Percentiles rank a stretch among this genome's conserved stretches.
Evolutionary conservation across 1,140 invertebrate species (phyloP).

Genomic region (Papilio helenus): DNA sequence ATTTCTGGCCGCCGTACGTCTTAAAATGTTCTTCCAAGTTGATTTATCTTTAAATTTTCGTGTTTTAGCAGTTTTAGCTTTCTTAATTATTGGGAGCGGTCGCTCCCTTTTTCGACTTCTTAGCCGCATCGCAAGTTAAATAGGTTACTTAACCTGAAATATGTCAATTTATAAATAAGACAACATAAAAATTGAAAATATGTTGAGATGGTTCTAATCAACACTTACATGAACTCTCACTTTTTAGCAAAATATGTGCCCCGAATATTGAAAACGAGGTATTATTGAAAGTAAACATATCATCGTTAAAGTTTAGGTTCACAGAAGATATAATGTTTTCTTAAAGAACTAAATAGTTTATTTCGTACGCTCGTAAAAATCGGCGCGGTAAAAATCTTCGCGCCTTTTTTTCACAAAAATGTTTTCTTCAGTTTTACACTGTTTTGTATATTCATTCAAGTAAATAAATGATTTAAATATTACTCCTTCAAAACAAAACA

Average conservation of each 20-base stretch:
- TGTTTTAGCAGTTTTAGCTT: conserved; percentile 58
- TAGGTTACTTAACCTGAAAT: conserved; percentile 62
- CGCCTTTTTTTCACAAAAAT: conserved; percentile 71
- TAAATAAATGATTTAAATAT: conserved; percentile 44
- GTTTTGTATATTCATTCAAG: conserved; percentile 33
- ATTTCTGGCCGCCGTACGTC: conserved; percentile 65
- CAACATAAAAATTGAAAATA: conserved; percentile 24
- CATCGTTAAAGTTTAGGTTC: background rate
- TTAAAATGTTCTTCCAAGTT: conserved; percentile 64
- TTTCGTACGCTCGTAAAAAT: conserved; percentile 46
- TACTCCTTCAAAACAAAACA: conserved; percentile 39
- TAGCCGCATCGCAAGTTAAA: conserved; percentile 76
- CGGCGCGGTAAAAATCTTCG: conserved; percentile 63
- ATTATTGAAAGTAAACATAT: conserved; percentile 11
- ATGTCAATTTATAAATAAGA: conserved; percentile 19
- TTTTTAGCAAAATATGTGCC: conserved; percentile 54
- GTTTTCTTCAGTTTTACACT: conserved; percentile 50
- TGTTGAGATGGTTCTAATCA: conserved; percentile 38
- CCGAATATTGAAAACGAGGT: conserved; percentile 41
- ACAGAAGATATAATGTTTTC: conserved; percentile 47
- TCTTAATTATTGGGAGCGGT: conserved; percentile 71
- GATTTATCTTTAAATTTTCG: conserved; percentile 52
- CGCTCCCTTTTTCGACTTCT: conserved; percentile 79
- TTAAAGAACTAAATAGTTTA: conserved; percentile 47
- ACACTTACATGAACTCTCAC: conserved; percentile 69